Conservation (phyloP, 2,888 invertebrate species). For the Nudaria mundana region DNA sequence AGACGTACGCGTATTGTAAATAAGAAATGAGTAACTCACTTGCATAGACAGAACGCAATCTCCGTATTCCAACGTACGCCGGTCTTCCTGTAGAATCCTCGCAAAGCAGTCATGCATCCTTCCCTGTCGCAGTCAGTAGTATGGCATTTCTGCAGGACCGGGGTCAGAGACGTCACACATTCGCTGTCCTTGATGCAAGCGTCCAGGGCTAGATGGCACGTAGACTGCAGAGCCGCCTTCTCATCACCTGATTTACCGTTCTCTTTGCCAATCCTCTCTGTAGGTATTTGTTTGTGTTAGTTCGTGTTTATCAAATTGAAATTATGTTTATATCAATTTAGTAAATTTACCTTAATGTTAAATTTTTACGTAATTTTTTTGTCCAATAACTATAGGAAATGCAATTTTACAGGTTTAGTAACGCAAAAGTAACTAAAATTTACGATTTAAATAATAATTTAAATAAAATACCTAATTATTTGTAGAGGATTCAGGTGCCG, state of each 20-base stretch:
- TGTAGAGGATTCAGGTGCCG: no score
- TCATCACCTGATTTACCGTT: constrained; percentile 79
- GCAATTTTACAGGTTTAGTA: no score
- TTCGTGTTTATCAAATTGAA: no score
- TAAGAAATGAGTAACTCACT: constrained; percentile 81
- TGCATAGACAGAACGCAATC: constrained; percentile 96
- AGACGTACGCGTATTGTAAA: no score
- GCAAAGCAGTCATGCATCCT: constrained; percentile 93
- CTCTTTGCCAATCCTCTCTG: constrained; percentile 79
- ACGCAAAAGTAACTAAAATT: no score
- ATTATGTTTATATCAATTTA: no score
- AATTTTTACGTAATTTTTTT: no score
- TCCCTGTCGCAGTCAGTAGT: constrained; percentile 87
- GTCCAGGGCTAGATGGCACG: constrained; percentile 92
- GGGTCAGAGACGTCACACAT: constrained; percentile 89
- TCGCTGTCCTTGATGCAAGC: constrained; percentile 90
- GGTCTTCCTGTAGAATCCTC: constrained; percentile 91
- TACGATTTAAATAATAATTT: no score
- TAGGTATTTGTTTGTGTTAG: constrained; percentile 59
- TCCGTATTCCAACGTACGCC: constrained; percentile 92
- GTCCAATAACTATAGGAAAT: no score
- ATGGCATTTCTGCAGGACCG: constrained; percentile 93
- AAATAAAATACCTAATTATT: no score
- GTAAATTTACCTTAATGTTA: no score
- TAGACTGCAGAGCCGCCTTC: constrained; percentile 87